Percentiles rank a stretch among this genome's conserved stretches.
Evolutionary conservation across 2,888 invertebrate genomes (phyloP).

Genomic region (Orthosia incerta): DNA sequence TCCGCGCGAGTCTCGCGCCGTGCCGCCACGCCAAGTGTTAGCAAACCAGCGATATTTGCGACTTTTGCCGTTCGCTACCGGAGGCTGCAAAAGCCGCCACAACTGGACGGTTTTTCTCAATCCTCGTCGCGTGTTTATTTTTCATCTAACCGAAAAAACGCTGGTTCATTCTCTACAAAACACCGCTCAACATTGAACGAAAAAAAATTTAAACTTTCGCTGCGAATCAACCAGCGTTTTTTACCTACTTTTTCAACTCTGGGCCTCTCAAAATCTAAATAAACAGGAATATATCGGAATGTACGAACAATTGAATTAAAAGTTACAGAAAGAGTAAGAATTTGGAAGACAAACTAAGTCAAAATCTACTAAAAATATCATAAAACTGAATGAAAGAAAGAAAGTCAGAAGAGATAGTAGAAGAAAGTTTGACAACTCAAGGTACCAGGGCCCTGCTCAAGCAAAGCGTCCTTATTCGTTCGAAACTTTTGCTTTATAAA

Average conservation of each 20-base stretch:
- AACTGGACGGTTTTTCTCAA: conserved; percentile 89
- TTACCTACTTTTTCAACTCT: conserved; percentile 77
- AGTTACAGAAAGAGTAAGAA: conserved; percentile 34
- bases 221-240: conserved; percentile 72
- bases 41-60: conserved; percentile 70
- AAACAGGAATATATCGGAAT: conserved; percentile 70
- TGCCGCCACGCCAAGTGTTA: conserved; percentile 28
- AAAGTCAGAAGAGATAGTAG: conserved; percentile 50
- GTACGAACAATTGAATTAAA: conserved; percentile 58
- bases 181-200: conserved; percentile 61
- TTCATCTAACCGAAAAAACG: conserved; percentile 67
- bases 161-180: conserved; percentile 65
- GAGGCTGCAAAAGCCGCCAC: conserved; percentile 89
- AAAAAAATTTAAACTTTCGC: conserved; percentile 63
- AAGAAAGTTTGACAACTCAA: conserved; percentile 64
- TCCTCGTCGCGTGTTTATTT: conserved; percentile 83
- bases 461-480: conserved; percentile 89
- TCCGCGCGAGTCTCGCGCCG: conserved; percentile 77
- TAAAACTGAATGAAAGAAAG: conserved; percentile 59
- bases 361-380: conserved; percentile 52
- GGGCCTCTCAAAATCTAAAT: conserved; percentile 82
- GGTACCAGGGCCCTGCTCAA: conserved; percentile 87
- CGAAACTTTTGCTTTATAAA: conserved; percentile 91
- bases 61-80: conserved; percentile 83
- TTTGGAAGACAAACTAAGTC: conserved; percentile 38